Evolutionary conservation across 1,140 invertebrate species (phyloP), one percentile per base, ranked within the genome.

Genomic region (Rhopalosiphum padi): DNA sequence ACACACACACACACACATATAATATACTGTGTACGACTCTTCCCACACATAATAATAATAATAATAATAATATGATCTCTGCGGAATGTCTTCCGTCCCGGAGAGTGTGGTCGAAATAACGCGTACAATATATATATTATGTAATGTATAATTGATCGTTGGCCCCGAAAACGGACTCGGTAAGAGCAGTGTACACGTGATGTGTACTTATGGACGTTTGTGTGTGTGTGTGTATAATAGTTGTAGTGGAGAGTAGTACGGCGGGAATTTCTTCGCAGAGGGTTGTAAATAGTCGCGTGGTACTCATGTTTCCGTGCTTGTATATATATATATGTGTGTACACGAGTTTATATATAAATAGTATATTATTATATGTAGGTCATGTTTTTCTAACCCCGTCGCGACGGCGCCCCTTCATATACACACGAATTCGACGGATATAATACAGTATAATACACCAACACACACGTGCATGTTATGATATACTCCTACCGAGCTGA

Each of bases 311-410:
- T 87, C 48, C 30, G 41, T 83, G 30, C 18, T 46, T n/a, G 2
- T 18, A 18, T 21, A 51, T 46, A 46, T 43, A 85, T 46, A 43
- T 43, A 18, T 86, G 30, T 43, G 43, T 43, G 41, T 41, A 41
- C 41, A 77, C 60, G 3, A 86, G 82, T 43, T 41, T 41, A 46
- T 86, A 46, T 86, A 25, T 25, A 86, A 41, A 87, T 46, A 87
- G 77, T 87, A 2, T 88, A 53, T 85, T 88, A 53, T 85, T 30
- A 86, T 86, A 91, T 83, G 35, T 91, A 51, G 90, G 90, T 91
- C 90, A 46, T 91, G 90, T 91, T 91, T 91, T 77, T 23, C 90
- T 37, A 51, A 41, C 30, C 46, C 68, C 77, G 90, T 91, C 90
- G 77, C n/a, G 90, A 91, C n/a, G 90, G 90, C 77, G 77, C 90